phyloP scores from a whole-genome alignment of 2,888 invertebrate species.

The Eudemis profundana region DNA sequence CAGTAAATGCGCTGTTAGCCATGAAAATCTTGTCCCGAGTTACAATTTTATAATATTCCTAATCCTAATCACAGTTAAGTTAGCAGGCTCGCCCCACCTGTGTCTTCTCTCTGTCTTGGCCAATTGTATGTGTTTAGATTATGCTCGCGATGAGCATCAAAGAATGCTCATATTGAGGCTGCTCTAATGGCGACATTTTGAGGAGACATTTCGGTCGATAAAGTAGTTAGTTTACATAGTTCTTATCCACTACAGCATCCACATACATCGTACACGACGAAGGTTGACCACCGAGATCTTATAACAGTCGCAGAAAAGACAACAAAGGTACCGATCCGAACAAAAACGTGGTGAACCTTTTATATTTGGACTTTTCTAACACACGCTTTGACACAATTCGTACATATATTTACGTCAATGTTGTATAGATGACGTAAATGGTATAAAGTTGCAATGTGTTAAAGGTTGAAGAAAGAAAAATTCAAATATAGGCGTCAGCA shows the following conservation, averaged over 20 bases:
- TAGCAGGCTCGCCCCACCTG: too few relatives aligned
- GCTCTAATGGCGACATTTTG: background rate
- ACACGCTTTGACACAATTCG: background rate
- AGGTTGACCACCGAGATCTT: slow-evolving; percentile 46
- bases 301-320: slow-evolving; percentile 4
- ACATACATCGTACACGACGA: slow-evolving; percentile 62
- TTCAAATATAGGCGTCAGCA: slow-evolving; percentile 10
- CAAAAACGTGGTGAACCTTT: slow-evolving; percentile 53
- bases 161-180: too few relatives aligned
- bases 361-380: slow-evolving; percentile 9
- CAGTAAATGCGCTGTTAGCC: too few relatives aligned
- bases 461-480: background rate
- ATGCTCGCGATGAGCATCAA: too few relatives aligned
- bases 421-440: too few relatives aligned
- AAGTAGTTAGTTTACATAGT: slow-evolving; percentile 48
- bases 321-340: slow-evolving; percentile 12
- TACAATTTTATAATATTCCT: too few relatives aligned
- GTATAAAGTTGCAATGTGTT: background rate
- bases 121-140: background rate
- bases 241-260: slow-evolving; percentile 64
- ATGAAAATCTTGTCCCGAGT: too few relatives aligned
- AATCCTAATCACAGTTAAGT: too few relatives aligned
- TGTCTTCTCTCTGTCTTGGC: too few relatives aligned
- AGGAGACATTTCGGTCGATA: slow-evolving; percentile 23
- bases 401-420: background rate